Conservation (phyloP, 2,888 invertebrate species). For the Lycophotia porphyrea region DNA sequence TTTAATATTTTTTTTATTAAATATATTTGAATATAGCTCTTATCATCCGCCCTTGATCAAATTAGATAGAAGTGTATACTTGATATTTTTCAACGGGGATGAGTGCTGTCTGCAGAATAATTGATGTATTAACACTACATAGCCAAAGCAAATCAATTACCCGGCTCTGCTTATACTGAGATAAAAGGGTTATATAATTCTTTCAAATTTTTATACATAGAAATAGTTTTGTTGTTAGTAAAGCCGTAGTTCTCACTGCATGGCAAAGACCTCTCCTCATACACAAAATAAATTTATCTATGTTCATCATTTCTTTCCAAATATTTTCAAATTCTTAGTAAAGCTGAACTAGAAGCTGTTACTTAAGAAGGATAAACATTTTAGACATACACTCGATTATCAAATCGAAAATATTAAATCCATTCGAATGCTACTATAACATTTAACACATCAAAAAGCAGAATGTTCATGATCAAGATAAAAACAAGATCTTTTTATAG, state of each 20-base stretch:
- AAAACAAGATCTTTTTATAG: neutral
- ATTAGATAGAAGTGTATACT: neutral
- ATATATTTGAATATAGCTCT: neutral
- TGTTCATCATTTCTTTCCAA: neutral
- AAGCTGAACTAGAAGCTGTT: neutral
- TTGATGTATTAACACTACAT: neutral
- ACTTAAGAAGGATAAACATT: slow-evolving; percentile 2
- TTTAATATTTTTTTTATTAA: neutral
- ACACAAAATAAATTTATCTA: too few relatives aligned
- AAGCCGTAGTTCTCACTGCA: neutral
- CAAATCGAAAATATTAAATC: slow-evolving; percentile 40
- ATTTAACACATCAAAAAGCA: slow-evolving; percentile 25
- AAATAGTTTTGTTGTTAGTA: neutral
- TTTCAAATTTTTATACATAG: neutral
- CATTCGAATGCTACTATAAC: slow-evolving; percentile 22
- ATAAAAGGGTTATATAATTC: neutral
- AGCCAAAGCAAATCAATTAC: neutral
- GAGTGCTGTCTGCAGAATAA: neutral
- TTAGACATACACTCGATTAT: neutral
- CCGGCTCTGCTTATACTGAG: neutral
- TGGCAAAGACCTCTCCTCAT: neutral
- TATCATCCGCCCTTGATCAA: neutral
- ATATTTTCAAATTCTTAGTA: slow-evolving; percentile 3
- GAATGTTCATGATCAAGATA: slow-evolving; percentile 31
- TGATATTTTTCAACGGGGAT: neutral